These are phyloP conservation scores for Apodemus speciosus DNA, from an alignment of 2,113 vertebrate genomes.

Conservation along the genomic window DNA sequence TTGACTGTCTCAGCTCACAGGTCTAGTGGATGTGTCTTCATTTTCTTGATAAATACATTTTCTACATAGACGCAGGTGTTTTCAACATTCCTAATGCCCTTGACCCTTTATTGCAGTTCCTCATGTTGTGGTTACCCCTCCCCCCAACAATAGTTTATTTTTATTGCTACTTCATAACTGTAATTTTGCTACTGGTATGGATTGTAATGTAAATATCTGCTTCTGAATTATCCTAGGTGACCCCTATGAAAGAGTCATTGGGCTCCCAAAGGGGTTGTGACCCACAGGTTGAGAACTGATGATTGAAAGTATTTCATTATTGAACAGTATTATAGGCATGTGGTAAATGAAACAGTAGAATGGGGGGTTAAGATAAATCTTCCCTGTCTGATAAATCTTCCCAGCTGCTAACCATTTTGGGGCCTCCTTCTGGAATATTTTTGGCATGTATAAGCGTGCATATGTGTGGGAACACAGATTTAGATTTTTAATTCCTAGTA, in stretches of 20 bases:
- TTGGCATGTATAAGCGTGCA: neutral
- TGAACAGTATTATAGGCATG: neutral
- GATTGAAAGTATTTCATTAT: constrained; percentile 16
- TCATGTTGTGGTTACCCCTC: neutral
- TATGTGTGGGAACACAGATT: neutral
- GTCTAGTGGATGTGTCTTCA: neutral
- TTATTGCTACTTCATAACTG: neutral
- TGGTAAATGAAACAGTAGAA: constrained; percentile 23
- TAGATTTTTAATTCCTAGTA: neutral
- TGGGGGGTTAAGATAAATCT: neutral
- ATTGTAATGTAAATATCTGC: neutral
- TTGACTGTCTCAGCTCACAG: neutral
- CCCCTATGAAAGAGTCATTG: neutral
- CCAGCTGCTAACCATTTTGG: neutral
- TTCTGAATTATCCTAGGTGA: neutral
- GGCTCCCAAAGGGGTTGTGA: neutral
- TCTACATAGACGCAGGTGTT: neutral
- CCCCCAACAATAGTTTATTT: neutral
- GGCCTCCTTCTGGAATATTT: constrained; percentile 33
- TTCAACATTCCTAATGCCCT: neutral
- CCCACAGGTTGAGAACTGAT: neutral
- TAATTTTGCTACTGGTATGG: neutral
- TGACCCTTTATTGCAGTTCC: neutral
- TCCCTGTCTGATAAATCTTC: neutral
- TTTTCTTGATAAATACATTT: constrained; percentile 26